Conservation (phyloP, 2,888 invertebrate species). For the Arenicola marina region DNA sequence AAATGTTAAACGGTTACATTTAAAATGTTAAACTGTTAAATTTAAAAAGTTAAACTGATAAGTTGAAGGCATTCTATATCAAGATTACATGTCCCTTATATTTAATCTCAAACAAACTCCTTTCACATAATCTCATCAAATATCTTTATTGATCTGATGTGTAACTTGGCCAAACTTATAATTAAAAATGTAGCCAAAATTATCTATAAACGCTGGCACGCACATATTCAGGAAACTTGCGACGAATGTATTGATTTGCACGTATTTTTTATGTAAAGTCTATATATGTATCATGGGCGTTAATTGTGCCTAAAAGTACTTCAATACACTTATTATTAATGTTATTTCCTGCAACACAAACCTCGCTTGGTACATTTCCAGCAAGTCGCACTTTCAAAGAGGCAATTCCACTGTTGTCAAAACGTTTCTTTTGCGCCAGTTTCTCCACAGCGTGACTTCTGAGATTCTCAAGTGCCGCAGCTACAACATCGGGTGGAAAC, state of each 20-base stretch:
- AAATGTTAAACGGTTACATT: not conserved
- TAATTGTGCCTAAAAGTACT: no score
- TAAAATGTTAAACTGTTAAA: not conserved
- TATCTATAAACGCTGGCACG: not conserved
- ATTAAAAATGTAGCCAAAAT: not conserved
- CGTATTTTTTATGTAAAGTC: no score
- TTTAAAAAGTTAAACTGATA: no score
- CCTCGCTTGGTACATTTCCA: slow-evolving; percentile 60
- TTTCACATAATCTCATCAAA: no score
- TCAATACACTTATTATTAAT: no score
- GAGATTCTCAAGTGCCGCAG: slow-evolving; percentile 68
- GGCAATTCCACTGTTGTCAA: slow-evolving; percentile 74
- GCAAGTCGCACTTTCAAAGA: slow-evolving; percentile 73
- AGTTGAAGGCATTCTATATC: no score
- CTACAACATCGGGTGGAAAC: slow-evolving; percentile 66
- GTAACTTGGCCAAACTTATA: no score
- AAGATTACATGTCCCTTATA: no score
- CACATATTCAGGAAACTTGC: not conserved
- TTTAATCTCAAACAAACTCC: no score
- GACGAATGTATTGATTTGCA: no score
- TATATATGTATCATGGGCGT: no score
- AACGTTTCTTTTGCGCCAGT: slow-evolving; percentile 72
- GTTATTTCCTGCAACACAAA: slow-evolving; percentile 4
- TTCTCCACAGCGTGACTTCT: slow-evolving; percentile 75
- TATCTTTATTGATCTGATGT: no score